A percentile compares a stretch with the other conserved stretches of the same genome.
Evolutionary conservation across 1,140 invertebrate genomes (phyloP).

Genomic region (Aphaenogaster rudis): DNA sequence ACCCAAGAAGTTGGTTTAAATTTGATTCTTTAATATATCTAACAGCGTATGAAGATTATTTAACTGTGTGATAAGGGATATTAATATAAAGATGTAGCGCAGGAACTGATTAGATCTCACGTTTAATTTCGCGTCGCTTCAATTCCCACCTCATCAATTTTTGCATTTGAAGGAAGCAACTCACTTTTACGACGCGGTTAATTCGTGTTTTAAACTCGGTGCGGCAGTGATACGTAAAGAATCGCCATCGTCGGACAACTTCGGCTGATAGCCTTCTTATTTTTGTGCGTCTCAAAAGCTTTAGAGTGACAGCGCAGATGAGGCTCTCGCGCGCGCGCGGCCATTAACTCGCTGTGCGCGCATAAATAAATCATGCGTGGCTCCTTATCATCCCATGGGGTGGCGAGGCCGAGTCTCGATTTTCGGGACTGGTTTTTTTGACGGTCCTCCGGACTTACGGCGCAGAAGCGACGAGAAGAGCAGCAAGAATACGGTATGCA

Average conservation of each 20-base stretch:
- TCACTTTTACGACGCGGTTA: slow-evolving; percentile 20
- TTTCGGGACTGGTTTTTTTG: slow-evolving; percentile 67
- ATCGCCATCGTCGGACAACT: slow-evolving; percentile 31
- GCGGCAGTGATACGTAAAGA: slow-evolving; percentile 34
- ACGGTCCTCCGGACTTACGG: neutral
- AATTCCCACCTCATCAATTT: neutral
- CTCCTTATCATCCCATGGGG: slow-evolving; percentile 39
- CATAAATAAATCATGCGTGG: slow-evolving; percentile 56
- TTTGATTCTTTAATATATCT: too few species aligned
- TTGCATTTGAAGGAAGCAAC: neutral
- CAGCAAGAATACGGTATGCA: slow-evolving; percentile 27
- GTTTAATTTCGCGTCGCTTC: neutral
- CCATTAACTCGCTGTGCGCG: slow-evolving; percentile 46
- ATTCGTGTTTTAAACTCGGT: neutral
- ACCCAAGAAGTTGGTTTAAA: too few species aligned
- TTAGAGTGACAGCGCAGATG: slow-evolving; percentile 39
- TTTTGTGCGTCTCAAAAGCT: slow-evolving; percentile 16
- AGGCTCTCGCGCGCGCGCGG: neutral
- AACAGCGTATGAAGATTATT: neutral
- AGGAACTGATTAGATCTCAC: neutral
- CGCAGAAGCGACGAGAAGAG: slow-evolving; percentile 26
- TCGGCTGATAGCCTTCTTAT: slow-evolving; percentile 39
- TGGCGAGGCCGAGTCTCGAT: slow-evolving; percentile 43
- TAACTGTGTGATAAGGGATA: neutral
- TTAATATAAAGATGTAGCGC: neutral